phyloP scores from a whole-genome alignment of 2,113 vertebrate genomes.

The Anolis carolinensis region DNA sequence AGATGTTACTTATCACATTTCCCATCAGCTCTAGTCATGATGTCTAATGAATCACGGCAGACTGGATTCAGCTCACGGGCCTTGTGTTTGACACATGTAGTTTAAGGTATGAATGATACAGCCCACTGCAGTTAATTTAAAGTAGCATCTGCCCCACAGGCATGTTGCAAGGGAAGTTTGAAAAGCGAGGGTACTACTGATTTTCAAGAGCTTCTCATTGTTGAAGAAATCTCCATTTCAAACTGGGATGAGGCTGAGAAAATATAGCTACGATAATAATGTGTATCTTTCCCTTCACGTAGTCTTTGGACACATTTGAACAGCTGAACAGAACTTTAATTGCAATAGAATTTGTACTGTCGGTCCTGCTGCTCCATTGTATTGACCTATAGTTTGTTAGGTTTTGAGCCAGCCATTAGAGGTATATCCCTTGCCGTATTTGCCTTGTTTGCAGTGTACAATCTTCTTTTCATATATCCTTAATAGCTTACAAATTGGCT shows the following conservation, averaged over 20 bases:
- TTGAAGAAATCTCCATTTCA: not conserved
- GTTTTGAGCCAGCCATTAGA: not conserved
- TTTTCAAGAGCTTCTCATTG: not conserved
- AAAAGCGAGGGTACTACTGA: not conserved
- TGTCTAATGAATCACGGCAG: too few relatives aligned
- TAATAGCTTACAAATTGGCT: not conserved
- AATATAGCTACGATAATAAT: too few relatives aligned
- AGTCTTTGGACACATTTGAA: not conserved
- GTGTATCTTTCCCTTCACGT: too few relatives aligned
- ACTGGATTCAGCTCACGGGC: too few relatives aligned
- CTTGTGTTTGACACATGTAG: too few relatives aligned
- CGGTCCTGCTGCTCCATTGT: not conserved
- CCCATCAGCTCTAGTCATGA: too few relatives aligned
- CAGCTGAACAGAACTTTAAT: not conserved
- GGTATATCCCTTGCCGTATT: not conserved
- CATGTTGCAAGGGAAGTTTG: not conserved
- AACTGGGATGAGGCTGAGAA: too few relatives aligned
- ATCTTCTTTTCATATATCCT: slow-evolving; percentile 39
- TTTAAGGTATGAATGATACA: not conserved
- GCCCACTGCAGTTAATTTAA: not conserved
- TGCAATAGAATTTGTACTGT: not conserved
- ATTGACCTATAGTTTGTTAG: not conserved
- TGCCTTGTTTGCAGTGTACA: not conserved
- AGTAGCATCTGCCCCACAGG: not conserved
- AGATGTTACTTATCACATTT: too few relatives aligned